These are phyloP conservation scores for Naso thynnoides DNA, from an alignment of 2,797 vertebrate species.

Conservation along the genomic window DNA sequence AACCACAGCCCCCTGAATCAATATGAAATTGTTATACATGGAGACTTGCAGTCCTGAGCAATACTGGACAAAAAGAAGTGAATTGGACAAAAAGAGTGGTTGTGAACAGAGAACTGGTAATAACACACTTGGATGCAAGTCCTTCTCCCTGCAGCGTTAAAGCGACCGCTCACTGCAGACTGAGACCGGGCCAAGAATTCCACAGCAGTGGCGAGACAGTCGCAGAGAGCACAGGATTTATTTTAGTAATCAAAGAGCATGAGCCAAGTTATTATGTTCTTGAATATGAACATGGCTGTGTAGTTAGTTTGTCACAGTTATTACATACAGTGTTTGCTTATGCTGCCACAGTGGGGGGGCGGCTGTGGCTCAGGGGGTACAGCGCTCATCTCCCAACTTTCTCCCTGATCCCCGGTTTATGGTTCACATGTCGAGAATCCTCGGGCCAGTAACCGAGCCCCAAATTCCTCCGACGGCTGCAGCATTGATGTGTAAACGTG, in stretches of 20 bases:
- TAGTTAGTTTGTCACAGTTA: background rate
- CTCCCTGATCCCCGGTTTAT: too few species aligned
- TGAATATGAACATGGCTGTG: background rate
- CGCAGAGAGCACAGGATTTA: background rate
- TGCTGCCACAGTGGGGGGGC: background rate
- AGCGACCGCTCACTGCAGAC: background rate
- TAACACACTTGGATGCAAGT: background rate
- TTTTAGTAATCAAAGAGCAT: background rate
- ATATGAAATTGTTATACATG: background rate
- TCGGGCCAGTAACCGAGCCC: too few species aligned
- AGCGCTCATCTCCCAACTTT: too few species aligned
- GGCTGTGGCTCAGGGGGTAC: too few species aligned
- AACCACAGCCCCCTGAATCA: background rate
- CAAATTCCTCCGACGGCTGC: too few species aligned
- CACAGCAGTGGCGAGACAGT: constrained; percentile 6
- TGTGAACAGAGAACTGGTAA: constrained; percentile 3
- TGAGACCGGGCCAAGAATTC: background rate
- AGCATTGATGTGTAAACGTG: too few species aligned
- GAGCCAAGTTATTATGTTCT: background rate
- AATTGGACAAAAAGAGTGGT: background rate
- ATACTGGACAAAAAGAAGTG: background rate
- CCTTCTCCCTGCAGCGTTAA: background rate
- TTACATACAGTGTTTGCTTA: constrained; percentile 1
- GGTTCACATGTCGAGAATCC: too few species aligned
- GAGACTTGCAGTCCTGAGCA: background rate